Percentiles rank a stretch among this genome's conserved stretches.
These are phyloP conservation scores for Pedetes capensis DNA, from an alignment of 2,113 vertebrate genomes.

Conservation along the genomic window DNA sequence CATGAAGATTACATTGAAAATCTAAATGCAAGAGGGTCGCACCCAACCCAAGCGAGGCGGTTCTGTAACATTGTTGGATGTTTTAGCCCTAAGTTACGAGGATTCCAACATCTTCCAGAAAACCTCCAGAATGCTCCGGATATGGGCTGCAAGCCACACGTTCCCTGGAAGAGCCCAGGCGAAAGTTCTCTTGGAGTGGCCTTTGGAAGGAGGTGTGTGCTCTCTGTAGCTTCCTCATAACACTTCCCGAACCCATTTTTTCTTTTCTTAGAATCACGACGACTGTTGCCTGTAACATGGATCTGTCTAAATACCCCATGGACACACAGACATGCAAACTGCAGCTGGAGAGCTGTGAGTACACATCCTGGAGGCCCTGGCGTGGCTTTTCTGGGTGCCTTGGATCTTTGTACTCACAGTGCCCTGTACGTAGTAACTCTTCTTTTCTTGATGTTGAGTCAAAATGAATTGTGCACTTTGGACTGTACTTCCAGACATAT, in stretches of 20 bases:
- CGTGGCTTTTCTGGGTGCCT: not conserved
- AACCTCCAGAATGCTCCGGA: not conserved
- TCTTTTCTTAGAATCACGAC: constrained; percentile 84
- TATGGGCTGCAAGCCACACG: not conserved
- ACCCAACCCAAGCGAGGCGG: not conserved
- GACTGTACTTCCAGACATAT: not conserved
- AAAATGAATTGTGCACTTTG: not conserved
- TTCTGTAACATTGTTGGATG: not conserved
- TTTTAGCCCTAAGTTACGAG: not conserved
- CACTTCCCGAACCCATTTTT: not conserved
- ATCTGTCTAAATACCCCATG: constrained; percentile 89
- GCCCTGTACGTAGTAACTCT: not conserved
- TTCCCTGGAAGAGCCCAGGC: not conserved
- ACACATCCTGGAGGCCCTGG: not conserved
- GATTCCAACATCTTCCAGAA: not conserved
- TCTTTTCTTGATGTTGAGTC: not conserved
- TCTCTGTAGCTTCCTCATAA: not conserved
- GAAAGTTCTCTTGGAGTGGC: not conserved
- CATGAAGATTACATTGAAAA: not conserved
- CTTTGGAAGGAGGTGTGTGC: not conserved
- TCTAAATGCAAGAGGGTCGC: not conserved
- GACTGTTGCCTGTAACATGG: constrained; percentile 88
- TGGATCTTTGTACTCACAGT: not conserved
- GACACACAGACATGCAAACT: constrained; percentile 86
- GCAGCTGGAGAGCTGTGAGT: constrained; percentile 89